Evolutionary conservation across 2,113 vertebrate species (phyloP).

Genomic region (Podiceps cristatus): DNA sequence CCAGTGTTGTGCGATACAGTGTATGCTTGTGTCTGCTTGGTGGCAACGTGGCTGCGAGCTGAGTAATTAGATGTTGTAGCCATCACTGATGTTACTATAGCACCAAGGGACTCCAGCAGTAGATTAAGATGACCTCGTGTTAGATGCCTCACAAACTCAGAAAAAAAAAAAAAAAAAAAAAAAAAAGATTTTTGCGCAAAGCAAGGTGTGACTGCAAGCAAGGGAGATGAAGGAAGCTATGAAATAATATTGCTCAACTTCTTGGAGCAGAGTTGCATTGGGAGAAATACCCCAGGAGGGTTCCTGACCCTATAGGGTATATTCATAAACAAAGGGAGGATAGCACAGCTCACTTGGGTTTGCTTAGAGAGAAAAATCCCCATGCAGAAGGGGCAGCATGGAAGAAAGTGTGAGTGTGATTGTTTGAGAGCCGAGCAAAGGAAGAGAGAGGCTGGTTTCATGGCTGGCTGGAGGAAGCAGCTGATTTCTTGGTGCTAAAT

Average conservation of each 20-base stretch:
- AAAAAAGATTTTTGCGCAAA: not conserved
- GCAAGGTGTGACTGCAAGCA: not conserved
- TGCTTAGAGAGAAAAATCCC: not conserved
- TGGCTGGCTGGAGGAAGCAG: not conserved
- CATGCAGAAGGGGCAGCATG: not conserved
- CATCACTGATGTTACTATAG: rapidly evolving
- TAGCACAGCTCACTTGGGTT: not conserved
- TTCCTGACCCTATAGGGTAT: not conserved
- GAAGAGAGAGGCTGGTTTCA: not conserved
- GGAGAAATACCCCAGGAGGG: not conserved
- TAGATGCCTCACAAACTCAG: not conserved
- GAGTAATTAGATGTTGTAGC: not conserved
- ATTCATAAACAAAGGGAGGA: not conserved
- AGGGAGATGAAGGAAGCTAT: not conserved
- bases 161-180: too few species aligned
- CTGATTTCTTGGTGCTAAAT: not conserved
- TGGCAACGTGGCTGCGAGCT: not conserved
- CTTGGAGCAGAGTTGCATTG: not conserved
- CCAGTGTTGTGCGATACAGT: rapidly evolving
- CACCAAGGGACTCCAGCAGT: not conserved
- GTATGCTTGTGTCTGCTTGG: not conserved
- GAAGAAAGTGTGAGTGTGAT: rapidly evolving
- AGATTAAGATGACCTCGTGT: not conserved
- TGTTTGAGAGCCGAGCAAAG: not conserved
- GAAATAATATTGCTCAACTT: not conserved